A percentile compares a stretch with the other conserved stretches of the same genome.
phyloP scores from a whole-genome alignment of 1,140 invertebrate genomes.

The Sycobia sp. region DNA sequence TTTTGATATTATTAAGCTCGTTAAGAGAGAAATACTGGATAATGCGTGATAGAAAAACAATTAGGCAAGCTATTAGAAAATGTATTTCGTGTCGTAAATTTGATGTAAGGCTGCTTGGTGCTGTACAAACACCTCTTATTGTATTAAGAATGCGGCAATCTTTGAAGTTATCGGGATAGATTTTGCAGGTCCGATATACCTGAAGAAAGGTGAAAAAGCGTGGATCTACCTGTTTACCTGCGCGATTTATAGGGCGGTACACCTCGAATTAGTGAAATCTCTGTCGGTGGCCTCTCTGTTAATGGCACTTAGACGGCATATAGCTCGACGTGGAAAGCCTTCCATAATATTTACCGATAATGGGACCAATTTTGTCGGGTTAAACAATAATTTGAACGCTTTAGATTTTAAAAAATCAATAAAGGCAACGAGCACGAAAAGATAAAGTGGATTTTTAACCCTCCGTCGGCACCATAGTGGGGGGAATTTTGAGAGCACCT shows the following conservation, averaged over 20 bases:
- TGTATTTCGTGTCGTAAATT: constrained; percentile 29
- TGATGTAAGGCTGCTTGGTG: constrained; percentile 27
- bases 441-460: no score
- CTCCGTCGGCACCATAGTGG: constrained; percentile 47
- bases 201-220: constrained; percentile 27
- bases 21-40: constrained; percentile 33
- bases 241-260: constrained; percentile 40
- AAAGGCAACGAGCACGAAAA: no score
- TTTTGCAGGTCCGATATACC: constrained; percentile 41
- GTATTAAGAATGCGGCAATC: constrained; percentile 33
- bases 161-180: constrained; percentile 41
- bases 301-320: constrained; percentile 35
- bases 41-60: constrained; percentile 2
- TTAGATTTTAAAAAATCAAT: no score
- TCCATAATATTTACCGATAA: no score
- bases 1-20: constrained; percentile 10
- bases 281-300: constrained; percentile 37
- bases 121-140: constrained; percentile 35
- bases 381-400: no score
- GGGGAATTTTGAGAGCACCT: constrained; percentile 46
- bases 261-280: constrained; percentile 42
- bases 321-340: constrained; percentile 33
- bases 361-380: constrained; percentile 38
- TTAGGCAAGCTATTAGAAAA: constrained; percentile 13
- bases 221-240: constrained; percentile 46